phyloP scores from a whole-genome alignment of 2,888 invertebrate species.

The Eubasilissa splendida region DNA sequence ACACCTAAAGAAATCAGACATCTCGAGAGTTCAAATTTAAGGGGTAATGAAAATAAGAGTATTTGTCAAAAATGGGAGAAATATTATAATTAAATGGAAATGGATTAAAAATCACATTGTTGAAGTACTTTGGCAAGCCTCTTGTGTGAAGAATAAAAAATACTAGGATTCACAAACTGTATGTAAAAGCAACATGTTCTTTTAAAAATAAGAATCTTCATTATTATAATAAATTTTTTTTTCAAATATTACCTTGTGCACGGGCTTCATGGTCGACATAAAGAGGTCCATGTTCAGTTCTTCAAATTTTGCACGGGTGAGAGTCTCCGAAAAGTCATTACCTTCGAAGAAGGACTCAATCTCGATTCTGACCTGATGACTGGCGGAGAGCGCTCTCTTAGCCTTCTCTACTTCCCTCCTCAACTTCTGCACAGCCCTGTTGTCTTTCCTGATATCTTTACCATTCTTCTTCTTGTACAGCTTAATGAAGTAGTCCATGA shows the following conservation, averaged over 20 bases:
- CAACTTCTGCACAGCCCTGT: slow-evolving; percentile 95
- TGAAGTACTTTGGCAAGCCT: too few relatives aligned
- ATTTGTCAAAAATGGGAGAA: too few relatives aligned
- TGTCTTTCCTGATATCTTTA: slow-evolving; percentile 95
- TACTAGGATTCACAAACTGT: too few relatives aligned
- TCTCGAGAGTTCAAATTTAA: too few relatives aligned
- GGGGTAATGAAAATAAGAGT: too few relatives aligned
- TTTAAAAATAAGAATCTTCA: too few relatives aligned
- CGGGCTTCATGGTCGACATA: slow-evolving; percentile 95
- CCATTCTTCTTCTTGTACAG: slow-evolving; percentile 99
- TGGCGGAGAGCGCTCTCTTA: slow-evolving; percentile 94
- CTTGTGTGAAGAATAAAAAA: background rate
- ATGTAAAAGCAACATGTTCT: too few relatives aligned
- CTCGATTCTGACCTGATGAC: slow-evolving; percentile 97
- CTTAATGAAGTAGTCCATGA: slow-evolving; percentile 99
- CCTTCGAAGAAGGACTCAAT: slow-evolving; percentile 99
- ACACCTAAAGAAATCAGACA: slow-evolving; percentile 68
- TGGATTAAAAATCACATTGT: too few relatives aligned
- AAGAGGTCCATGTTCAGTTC: slow-evolving; percentile 96
- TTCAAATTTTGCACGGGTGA: slow-evolving; percentile 98
- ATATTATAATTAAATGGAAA: too few relatives aligned
- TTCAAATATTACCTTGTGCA: slow-evolving; percentile 79
- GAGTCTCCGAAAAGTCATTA: slow-evolving; percentile 97
- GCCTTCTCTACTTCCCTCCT: slow-evolving; percentile 98
- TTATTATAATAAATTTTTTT: too few relatives aligned